phyloP scores from a whole-genome alignment of 35 echinoderm and acorn worm species.

The Diadema setosum region DNA sequence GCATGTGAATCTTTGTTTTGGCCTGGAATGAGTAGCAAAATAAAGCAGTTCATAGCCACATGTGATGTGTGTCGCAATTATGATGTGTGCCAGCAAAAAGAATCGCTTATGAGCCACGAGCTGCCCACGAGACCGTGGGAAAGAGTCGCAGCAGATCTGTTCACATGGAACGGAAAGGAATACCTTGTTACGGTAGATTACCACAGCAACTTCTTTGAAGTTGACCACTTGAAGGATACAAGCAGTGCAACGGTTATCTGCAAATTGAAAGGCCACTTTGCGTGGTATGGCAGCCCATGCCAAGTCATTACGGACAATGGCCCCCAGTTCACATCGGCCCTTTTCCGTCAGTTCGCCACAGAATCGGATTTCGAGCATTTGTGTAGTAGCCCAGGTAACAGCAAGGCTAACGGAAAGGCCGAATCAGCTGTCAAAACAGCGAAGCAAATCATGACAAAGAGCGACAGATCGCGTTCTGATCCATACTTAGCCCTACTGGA shows the following conservation, averaged over 20 bases:
- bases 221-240: background rate
- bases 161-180: conserved; percentile 12
- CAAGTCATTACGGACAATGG: conserved; percentile 39
- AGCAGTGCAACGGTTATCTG: conserved; percentile 6
- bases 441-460: background rate
- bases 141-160: conserved; percentile 28
- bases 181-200: conserved; percentile 56
- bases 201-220: background rate
- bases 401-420: conserved; percentile 28
- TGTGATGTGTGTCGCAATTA: conserved; percentile 47
- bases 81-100: background rate
- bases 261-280: conserved; percentile 2
- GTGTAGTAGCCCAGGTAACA: conserved; percentile 5
- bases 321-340: conserved; percentile 20
- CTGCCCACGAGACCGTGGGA: conserved; percentile 47
- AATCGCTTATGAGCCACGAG: conserved; percentile 47
- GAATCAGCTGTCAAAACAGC: conserved; percentile 25
- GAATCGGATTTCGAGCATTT: conserved; percentile 46
- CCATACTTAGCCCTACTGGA: background rate
- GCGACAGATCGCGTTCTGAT: background rate
- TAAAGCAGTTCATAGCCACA: conserved; percentile 42
- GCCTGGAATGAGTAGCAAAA: conserved; percentile 53
- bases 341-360: conserved; percentile 18
- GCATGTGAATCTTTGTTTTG: conserved; percentile 58
- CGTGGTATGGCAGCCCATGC: conserved; percentile 35